A percentile compares a stretch with the other conserved stretches of the same genome.
phyloP scores from a whole-genome alignment of 1,140 invertebrate genomes.

The Drosophila kikkawai region DNA sequence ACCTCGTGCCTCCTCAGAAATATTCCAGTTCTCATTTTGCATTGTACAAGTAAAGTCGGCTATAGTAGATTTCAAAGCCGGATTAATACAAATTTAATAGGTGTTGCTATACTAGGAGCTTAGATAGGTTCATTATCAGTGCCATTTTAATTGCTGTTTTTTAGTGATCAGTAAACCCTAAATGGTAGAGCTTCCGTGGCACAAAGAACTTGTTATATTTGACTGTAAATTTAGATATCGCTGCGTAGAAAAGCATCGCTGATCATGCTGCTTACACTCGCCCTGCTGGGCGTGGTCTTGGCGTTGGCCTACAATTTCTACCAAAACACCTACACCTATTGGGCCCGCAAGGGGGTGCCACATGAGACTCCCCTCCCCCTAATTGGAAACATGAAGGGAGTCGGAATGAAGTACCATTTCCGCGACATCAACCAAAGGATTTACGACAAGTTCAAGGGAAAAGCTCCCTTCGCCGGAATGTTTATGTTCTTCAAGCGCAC shows the following conservation, averaged over 20 bases:
- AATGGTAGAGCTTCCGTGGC: not conserved
- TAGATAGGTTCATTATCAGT: not conserved
- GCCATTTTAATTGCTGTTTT: not conserved
- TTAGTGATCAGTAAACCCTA: not conserved
- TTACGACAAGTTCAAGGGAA: slow-evolving; percentile 76
- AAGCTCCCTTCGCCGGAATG: slow-evolving; percentile 59
- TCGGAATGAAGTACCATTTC: slow-evolving; percentile 49
- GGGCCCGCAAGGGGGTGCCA: slow-evolving; percentile 82
- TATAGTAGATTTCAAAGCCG: not conserved
- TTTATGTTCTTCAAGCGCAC: slow-evolving; percentile 56
- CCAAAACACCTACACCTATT: slow-evolving; percentile 71
- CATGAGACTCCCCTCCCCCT: slow-evolving; percentile 70
- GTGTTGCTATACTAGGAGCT: too few relatives aligned
- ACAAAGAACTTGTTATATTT: not conserved
- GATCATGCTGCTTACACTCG: slow-evolving; percentile 27
- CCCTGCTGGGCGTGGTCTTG: slow-evolving; percentile 38
- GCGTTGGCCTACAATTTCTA: slow-evolving; percentile 45
- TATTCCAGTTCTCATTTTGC: slow-evolving; percentile 7
- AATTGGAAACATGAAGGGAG: slow-evolving; percentile 73
- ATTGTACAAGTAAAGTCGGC: not conserved
- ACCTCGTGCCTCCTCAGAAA: not conserved
- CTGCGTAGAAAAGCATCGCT: not conserved
- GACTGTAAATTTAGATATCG: not conserved
- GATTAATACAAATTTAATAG: not conserved
- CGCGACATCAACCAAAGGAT: slow-evolving; percentile 58